These are phyloP conservation scores for Idaea biselata DNA, from an alignment of 2,888 invertebrate species.

Conservation along the genomic window DNA sequence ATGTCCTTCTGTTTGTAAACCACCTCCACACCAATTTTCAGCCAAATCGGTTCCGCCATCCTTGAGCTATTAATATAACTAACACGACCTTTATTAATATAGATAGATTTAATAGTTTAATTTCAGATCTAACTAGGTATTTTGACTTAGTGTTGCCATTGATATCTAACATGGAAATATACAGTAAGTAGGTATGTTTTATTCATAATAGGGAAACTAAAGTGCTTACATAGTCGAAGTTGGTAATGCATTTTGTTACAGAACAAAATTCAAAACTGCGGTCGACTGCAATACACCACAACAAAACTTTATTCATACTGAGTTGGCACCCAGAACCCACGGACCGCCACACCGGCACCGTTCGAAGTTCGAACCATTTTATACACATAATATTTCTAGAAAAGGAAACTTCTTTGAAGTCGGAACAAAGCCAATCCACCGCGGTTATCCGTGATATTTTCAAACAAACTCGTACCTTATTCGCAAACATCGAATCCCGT, in stretches of 20 bases:
- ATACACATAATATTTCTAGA: constrained; percentile 68
- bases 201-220: constrained; percentile 12
- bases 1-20: too few species aligned
- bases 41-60: too few species aligned
- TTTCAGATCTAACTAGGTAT: too few species aligned
- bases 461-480: constrained; percentile 74
- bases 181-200: constrained; percentile 11
- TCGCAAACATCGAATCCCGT: constrained; percentile 76
- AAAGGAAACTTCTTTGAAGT: constrained; percentile 77
- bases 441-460: constrained; percentile 78
- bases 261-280: constrained; percentile 40
- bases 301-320: constrained; percentile 37
- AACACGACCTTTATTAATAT: too few species aligned
- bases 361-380: constrained; percentile 53
- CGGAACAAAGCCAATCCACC: constrained; percentile 76
- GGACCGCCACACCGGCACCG: constrained; percentile 30
- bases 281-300: constrained; percentile 41
- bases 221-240: constrained; percentile 16
- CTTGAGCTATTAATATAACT: too few species aligned
- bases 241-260: constrained; percentile 39
- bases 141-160: background rate
- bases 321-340: background rate
- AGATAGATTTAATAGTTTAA: too few species aligned
- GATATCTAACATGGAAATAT: background rate
- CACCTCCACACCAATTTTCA: too few species aligned